Evolutionary conservation across 2,797 vertebrate species (phyloP).

Genomic region (Muscicapa striata): DNA sequence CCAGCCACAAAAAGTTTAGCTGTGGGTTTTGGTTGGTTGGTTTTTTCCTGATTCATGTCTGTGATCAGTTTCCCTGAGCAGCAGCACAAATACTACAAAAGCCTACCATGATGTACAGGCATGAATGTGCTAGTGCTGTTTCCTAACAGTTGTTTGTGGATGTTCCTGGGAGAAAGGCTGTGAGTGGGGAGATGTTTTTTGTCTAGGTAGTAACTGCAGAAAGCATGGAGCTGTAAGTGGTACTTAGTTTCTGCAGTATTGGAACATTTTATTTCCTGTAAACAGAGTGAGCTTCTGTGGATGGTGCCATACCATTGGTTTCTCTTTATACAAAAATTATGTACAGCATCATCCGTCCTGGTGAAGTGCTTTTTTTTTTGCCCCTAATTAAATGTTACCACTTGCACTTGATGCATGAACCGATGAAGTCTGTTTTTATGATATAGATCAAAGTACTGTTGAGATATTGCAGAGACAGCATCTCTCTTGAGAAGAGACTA

Average conservation of each 20-base stretch:
- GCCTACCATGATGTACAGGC: neutral
- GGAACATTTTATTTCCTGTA: neutral
- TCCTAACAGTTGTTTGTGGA: neutral
- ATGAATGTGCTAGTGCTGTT: neutral
- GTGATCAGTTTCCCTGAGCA: neutral
- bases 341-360: neutral
- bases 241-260: neutral
- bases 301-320: neutral
- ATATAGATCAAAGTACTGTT: neutral
- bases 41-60: neutral
- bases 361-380: neutral
- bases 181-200: neutral
- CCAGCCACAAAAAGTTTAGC: neutral
- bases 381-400: neutral
- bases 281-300: neutral
- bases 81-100: neutral
- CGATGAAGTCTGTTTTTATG: neutral
- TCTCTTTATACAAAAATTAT: neutral
- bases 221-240: neutral
- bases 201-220: neutral
- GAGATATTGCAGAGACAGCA: neutral
- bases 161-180: neutral
- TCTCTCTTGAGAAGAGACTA: neutral
- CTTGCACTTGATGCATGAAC: neutral
- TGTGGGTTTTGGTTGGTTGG: rapidly evolving